phyloP scores from a whole-genome alignment of 2,888 invertebrate species.

The Chrysomela aeneicollis region DNA sequence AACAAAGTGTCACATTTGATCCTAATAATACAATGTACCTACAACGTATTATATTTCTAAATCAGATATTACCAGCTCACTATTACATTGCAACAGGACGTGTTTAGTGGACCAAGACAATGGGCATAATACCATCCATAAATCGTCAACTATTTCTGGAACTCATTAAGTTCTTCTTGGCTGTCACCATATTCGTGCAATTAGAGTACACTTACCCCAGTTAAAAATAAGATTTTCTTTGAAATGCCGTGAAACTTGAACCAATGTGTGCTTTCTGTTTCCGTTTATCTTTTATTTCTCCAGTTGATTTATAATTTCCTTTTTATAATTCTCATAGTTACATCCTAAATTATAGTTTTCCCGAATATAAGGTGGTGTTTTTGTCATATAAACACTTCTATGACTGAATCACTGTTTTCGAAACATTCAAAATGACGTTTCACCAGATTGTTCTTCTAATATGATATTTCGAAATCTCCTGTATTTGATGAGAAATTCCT shows the following conservation, averaged over 20 bases:
- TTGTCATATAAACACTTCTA: no score
- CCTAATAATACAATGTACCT: no score
- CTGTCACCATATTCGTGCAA: slow-evolving; percentile 39
- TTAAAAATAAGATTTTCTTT: slow-evolving; percentile 32
- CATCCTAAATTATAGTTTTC: no score
- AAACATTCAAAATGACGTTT: no score
- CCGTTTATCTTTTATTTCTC: slow-evolving; percentile 1
- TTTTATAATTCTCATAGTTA: not conserved
- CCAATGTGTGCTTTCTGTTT: not conserved
- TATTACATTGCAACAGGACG: no score
- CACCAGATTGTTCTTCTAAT: no score
- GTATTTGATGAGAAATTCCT: not conserved
- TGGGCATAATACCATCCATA: not conserved
- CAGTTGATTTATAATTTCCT: slow-evolving; percentile 20
- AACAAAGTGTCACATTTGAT: no score
- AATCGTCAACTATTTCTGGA: slow-evolving; percentile 27
- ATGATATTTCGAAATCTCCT: no score
- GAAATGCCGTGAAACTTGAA: slow-evolving; percentile 19
- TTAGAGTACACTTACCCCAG: slow-evolving; percentile 35
- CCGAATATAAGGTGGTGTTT: no score
- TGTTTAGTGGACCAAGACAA: not conserved
- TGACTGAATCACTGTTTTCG: no score
- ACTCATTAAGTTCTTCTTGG: slow-evolving; percentile 32
- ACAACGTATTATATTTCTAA: no score
- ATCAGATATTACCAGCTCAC: no score